Evolutionary conservation across 2,888 invertebrate genomes (phyloP).

Genomic region (Mimas tiliae): DNA sequence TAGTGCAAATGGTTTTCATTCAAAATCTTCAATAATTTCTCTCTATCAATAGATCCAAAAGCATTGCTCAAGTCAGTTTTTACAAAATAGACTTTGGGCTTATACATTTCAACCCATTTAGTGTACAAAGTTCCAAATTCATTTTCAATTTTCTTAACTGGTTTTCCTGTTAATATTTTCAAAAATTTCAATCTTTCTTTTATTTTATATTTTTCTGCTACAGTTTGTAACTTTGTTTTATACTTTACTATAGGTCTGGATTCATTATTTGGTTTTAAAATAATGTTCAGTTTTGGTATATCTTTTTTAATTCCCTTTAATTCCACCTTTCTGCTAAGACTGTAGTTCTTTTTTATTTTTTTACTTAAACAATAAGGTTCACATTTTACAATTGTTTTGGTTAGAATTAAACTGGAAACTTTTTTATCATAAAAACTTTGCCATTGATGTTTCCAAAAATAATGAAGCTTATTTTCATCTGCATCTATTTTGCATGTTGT

Average conservation of each 20-base stretch:
- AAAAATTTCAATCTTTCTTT: constrained; percentile 66
- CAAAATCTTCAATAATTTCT: constrained; percentile 64
- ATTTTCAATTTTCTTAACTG: constrained; percentile 57
- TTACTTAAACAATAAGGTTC: constrained; percentile 57
- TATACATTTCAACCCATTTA: constrained; percentile 61
- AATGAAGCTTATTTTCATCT: constrained; percentile 75
- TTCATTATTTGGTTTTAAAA: constrained; percentile 67
- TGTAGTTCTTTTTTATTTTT: constrained; percentile 51
- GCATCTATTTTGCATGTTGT: constrained; percentile 71
- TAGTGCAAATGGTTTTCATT: constrained; percentile 54
- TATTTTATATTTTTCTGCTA: constrained; percentile 62
- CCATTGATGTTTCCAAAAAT: constrained; percentile 75
- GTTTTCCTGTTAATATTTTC: constrained; percentile 54
- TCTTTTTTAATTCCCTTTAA: constrained; percentile 56
- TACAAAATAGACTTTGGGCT: constrained; percentile 74
- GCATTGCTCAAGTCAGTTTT: constrained; percentile 79
- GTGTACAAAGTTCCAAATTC: constrained; percentile 53
- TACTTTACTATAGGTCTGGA: constrained; percentile 74
- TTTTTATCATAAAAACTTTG: constrained; percentile 75
- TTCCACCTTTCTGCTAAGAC: constrained; percentile 47
- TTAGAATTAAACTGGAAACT: constrained; percentile 60
- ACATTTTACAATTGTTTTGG: constrained; percentile 59
- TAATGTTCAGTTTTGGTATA: constrained; percentile 69
- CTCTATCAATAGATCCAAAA: constrained; percentile 75
- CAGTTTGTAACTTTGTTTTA: constrained; percentile 52